Base-by-base conservation (phyloP, 1,140 invertebrate genomes). In the Brachionus asplanchnoidis region DNA sequence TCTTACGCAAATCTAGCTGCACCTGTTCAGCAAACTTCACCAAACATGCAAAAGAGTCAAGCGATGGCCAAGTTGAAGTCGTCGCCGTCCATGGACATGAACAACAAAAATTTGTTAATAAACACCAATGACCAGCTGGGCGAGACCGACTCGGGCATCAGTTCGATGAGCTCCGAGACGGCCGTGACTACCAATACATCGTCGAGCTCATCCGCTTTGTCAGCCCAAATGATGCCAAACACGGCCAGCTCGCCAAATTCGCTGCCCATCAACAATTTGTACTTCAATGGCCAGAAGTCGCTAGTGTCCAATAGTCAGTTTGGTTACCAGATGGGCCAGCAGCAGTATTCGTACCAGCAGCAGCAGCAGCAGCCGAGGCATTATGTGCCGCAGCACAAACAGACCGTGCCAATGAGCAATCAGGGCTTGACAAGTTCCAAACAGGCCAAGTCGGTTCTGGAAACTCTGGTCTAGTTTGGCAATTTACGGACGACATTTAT, bases 131-230 rank as follows among this genome's bases (percentile, higher is more conserved):
- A 82, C 65, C 79, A 82, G 36, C 6, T 68, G 28, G 79, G 79
- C 23, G 79, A 82, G n/a, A 82, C 79, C 11, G 79, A 82, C 17
- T 82, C 79, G 53, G 79, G 79, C n/a, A 68, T 82, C 11, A 82
- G 79, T 11, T 82, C 79, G 23, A 82, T 82, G 79, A 82, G 79
- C 20, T 82, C 79, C 14, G 79, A 82, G 26, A 82, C 79, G 11
- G 79, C 79, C 2, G 42, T 65, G 11, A 77, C 73, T 77, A 77
- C 73, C 3, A 77, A 44, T 1, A 77, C 73, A 42, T 42, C 32
- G 17, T 42, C 70, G 17, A 75, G 44, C 53, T 20, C 40, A 26
- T 77, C 73, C 3, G 42, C 73, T 46, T 77, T 44, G 1, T 77
- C 73, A 9, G 26, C 79, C 12, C 32, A 82, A 12, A 82, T 68